Percentiles rank a stretch among this genome's conserved stretches.
Evolutionary conservation across 2,797 vertebrate species (phyloP).

Genomic region (Gobio occitaniae): DNA sequence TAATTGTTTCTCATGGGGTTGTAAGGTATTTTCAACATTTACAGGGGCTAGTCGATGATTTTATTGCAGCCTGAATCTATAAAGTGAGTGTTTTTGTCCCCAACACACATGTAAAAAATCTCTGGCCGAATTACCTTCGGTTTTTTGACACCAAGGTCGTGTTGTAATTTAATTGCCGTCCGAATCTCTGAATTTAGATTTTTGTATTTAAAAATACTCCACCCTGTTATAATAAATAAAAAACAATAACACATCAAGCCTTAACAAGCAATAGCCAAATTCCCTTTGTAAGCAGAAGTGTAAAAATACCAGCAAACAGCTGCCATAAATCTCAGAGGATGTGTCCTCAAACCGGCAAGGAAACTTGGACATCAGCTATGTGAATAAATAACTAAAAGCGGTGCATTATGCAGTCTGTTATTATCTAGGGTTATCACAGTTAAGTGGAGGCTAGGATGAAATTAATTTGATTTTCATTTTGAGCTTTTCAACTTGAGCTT

Average conservation of each 20-base stretch:
- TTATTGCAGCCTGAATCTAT: no score
- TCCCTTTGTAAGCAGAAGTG: conserved; percentile 13
- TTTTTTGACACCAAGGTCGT: not conserved
- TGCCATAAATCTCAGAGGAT: conserved; percentile 40
- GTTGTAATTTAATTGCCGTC: not conserved
- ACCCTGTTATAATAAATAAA: not conserved
- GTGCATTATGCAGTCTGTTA: conserved; percentile 11
- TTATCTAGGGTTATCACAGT: conserved; percentile 22
- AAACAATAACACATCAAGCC: conserved; percentile 12
- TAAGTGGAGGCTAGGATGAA: conserved; percentile 15
- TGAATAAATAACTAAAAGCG: conserved; percentile 37
- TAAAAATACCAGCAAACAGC: conserved; percentile 42
- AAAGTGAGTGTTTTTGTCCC: not conserved
- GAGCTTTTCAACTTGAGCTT: not conserved
- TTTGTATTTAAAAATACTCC: conserved; percentile 1
- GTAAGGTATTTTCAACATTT: not conserved
- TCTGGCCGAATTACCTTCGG: not conserved
- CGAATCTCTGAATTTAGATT: not conserved
- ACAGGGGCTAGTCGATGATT: no score
- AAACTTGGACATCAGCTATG: conserved; percentile 50
- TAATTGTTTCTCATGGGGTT: not conserved
- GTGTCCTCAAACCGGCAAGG: conserved; percentile 51
- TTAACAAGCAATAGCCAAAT: conserved; percentile 19
- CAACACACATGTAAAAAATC: not conserved
- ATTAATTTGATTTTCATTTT: conserved; percentile 15